phyloP scores from a whole-genome alignment of 2,888 invertebrate genomes.

The Diadromus collaris region DNA sequence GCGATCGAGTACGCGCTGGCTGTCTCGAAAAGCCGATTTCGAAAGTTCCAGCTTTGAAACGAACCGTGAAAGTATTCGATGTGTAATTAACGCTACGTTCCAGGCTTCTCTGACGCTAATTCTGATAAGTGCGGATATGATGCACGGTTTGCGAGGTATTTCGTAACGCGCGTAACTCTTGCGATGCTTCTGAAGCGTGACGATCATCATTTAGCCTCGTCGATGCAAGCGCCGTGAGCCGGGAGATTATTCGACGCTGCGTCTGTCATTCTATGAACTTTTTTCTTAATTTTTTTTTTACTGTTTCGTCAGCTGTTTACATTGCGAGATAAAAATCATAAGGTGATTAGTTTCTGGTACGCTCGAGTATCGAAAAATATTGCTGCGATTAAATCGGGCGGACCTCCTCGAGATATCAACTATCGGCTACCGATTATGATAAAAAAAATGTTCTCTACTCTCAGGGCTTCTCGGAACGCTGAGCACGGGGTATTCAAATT shows the following conservation, averaged over 20 bases:
- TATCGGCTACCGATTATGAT: not conserved
- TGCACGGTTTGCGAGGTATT: slow-evolving; percentile 14
- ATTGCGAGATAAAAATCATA: not conserved
- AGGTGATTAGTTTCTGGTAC: not conserved
- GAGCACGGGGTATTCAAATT: not conserved
- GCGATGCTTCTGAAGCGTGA: slow-evolving; percentile 22
- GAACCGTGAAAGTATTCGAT: not conserved
- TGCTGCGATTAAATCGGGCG: not conserved
- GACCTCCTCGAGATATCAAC: not conserved
- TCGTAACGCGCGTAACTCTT: slow-evolving; percentile 27
- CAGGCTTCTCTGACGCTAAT: not conserved
- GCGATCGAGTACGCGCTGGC: slow-evolving; percentile 10
- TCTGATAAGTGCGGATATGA: slow-evolving; percentile 16
- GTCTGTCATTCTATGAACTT: not conserved
- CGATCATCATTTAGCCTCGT: slow-evolving; percentile 5
- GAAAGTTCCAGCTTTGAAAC: slow-evolving; percentile 27
- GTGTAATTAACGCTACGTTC: not conserved
- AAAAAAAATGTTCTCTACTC: not conserved
- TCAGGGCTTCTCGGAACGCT: not conserved
- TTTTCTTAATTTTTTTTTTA: not conserved
- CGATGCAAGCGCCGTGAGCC: not conserved
- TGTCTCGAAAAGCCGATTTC: slow-evolving; percentile 32
- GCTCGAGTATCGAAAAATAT: too few species aligned
- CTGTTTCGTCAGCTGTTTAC: not conserved
- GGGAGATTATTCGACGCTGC: not conserved